Evolutionary conservation across 1,140 invertebrate species (phyloP), one percentile per base, ranked within the genome.

Genomic region (Drosophila santomea): DNA sequence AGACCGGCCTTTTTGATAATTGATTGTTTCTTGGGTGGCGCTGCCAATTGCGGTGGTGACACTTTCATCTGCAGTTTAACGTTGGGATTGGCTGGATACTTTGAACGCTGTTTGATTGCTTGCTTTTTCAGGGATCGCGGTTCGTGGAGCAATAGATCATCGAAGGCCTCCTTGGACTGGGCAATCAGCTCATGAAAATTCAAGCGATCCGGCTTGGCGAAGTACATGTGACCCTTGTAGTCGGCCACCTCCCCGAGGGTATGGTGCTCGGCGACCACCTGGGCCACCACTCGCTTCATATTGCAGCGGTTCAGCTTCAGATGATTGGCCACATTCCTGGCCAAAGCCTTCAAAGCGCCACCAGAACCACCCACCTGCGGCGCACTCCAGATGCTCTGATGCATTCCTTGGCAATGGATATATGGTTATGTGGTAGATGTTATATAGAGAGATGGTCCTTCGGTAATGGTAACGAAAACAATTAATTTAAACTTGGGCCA

Each of bases 211-310:
- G 83, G 83, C 39, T 73, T 79, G 32, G 71, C 62, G n/a, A 69
- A 86, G 45, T 89, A 86, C 79, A 83, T 76, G 28, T 79, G 80
- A 0, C 83, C 83, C 44, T 83, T 83, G 52, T 79, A 76, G 36
- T 88, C 79, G 12, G 63, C 79, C 25, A 86, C 72, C 41, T 83
- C 61, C 15, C 75, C 75, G 2, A 76, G 50, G 1, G 68, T 69
- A 14, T 83, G 83, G 2, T 73, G 76, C 15, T 86, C 83, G 4
- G 83, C 80, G 8, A 86, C 69, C 25, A 86, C 83, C n/a, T 81
- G 66, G 17, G 83, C 84, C n/a, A 88, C 83, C n/a, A 89, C 71
- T 0, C 83, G 75, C n/a, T 86, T 88, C 45, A 86, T 50, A 28
- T 60, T 68, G 12, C 51, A 32, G 0, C 75, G 60, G 44, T 63